Evolutionary conservation across 2,113 vertebrate genomes (phyloP).

Genomic region (Aegithalos caudatus): DNA sequence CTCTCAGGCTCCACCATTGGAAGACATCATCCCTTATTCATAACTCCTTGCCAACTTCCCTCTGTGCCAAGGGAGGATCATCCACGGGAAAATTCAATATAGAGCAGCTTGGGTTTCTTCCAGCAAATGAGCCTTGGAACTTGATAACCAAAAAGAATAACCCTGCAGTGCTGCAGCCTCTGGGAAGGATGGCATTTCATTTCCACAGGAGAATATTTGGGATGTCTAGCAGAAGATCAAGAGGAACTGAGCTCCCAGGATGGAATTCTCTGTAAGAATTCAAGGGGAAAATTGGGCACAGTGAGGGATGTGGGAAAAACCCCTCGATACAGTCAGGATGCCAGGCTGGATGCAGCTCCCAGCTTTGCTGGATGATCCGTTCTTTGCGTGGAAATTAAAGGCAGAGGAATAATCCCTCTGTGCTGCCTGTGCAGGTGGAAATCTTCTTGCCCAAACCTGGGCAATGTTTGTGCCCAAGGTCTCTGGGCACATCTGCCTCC

Average conservation of each 20-base stretch:
- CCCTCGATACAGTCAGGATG: fast-evolving
- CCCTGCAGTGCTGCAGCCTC: neutral
- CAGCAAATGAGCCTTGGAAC: neutral
- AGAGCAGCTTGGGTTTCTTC: neutral
- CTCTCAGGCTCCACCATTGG: fast-evolving
- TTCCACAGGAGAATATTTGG: neutral
- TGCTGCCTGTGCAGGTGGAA: neutral
- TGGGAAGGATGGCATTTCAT: neutral
- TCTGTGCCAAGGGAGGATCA: neutral
- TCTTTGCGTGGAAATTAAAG: neutral
- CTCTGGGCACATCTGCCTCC: neutral
- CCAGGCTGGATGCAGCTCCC: neutral
- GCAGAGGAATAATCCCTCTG: neutral
- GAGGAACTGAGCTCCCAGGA: neutral
- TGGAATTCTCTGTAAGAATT: fast-evolving
- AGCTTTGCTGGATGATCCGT: neutral
- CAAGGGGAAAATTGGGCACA: neutral
- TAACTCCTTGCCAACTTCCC: neutral
- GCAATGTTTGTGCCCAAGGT: neutral
- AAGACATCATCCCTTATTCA: neutral
- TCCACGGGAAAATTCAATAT: neutral
- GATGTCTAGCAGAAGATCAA: neutral
- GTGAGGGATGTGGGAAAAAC: neutral
- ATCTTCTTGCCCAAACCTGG: neutral
- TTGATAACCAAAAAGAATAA: neutral